Evolutionary conservation across 2,113 vertebrate species (phyloP), one percentile per base, ranked within the genome.

Genomic region (Ptyas mucosa): DNA sequence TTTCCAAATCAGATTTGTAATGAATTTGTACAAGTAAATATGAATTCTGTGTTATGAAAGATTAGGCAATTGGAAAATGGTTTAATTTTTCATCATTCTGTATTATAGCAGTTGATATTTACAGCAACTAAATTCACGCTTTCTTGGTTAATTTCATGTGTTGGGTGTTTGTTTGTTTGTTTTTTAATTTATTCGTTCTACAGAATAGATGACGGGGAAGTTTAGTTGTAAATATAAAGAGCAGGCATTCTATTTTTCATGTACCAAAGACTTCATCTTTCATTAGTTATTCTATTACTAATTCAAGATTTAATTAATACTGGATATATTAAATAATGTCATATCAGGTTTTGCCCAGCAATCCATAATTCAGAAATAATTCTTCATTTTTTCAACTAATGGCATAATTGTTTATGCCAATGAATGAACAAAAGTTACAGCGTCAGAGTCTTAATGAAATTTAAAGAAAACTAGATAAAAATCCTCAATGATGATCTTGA

Each of bases 381-480:
- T 24, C n/a, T 90, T 8, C 5, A 1, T 0, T 55, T 1, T 87
- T 23, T 7, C 85, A 93, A 1, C 21, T 14, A 85, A 58, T 0
- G 3, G 61, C 88, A 18, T 96, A 26, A 10, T 81, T 8, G 8
- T 91, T 94, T 46, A 91, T 55, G 93, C 55, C 15, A 55, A 91
- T 58, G 55, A 89, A 34, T 0, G 75, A 75, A 4, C 5, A 52
- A 57, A 57, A 90, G 58, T 52, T 81, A 23, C 94, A 23, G 7
- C 29, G 51, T 89, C 29, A 57, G 55, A 51, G 12, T 18, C 88
- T 89, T n/a, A 53, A 93, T 93, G 90, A 90, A 0, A 0, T 94
- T 96, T 96, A 89, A 92, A 85, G 12, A 52, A 52, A n/a, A 26
- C 93, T 95, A 95, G 89, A 90, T 87, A 90, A 69, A 89, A 86